Conservation (phyloP, 2,113 vertebrate species). For the Ia io region DNA sequence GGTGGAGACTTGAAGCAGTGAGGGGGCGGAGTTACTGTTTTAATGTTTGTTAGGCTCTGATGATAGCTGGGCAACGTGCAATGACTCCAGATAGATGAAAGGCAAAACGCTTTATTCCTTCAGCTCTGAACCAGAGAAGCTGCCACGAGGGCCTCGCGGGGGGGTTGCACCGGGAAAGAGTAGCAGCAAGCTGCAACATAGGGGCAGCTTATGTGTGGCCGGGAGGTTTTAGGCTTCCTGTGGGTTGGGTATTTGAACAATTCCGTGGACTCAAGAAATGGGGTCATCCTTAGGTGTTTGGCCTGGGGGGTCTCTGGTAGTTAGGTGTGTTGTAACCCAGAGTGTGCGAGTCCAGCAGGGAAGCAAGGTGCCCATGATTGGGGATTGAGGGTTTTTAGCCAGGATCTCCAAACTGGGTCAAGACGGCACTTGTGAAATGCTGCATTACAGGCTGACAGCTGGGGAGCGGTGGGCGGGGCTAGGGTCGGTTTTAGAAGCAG, state of each 20-base stretch:
- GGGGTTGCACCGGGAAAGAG: neutral
- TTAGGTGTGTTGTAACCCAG: neutral
- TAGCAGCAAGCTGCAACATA: neutral
- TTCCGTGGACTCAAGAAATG: neutral
- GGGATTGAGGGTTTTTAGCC: neutral
- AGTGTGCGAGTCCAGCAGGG: neutral
- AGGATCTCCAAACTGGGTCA: neutral
- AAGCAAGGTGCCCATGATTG: neutral
- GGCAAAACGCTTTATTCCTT: neutral
- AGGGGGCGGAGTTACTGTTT: neutral
- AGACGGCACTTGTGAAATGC: neutral
- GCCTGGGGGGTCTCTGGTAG: neutral
- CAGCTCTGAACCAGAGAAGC: neutral
- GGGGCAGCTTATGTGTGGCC: neutral
- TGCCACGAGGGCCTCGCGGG: fast-evolving
- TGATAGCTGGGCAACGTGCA: neutral
- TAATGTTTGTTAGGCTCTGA: neutral
- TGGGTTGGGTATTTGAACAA: neutral
- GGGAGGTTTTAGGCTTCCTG: neutral
- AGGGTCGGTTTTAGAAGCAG: neutral
- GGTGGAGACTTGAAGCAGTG: neutral
- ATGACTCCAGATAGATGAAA: neutral
- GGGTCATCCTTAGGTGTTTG: neutral
- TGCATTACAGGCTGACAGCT: neutral
- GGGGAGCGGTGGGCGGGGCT: neutral